phyloP scores from a whole-genome alignment of 1,140 invertebrate genomes.

The Lepidotrigona ventralis region DNA sequence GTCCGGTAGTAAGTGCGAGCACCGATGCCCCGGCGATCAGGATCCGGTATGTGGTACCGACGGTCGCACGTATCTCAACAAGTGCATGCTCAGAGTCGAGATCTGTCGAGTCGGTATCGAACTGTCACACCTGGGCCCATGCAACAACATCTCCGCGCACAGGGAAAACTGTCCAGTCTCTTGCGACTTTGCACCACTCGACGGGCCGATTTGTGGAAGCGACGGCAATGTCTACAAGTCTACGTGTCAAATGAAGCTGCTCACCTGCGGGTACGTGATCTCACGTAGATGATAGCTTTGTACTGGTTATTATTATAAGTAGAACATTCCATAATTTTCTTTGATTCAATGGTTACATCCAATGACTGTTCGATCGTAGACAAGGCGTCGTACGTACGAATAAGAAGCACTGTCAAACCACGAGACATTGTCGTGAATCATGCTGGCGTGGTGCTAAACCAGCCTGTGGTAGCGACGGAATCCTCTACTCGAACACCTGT shows the following conservation, averaged over 20 bases:
- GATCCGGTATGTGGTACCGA: conserved; percentile 95
- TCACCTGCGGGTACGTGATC: conserved; percentile 89
- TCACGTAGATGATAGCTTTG: not conserved
- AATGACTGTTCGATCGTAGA: conserved; percentile 70
- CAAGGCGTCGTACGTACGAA: conserved; percentile 91
- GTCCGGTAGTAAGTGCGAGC: conserved; percentile 88
- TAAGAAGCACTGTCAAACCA: conserved; percentile 94
- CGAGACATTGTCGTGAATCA: conserved; percentile 93
- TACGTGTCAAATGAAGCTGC: conserved; percentile 94
- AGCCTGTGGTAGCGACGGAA: conserved; percentile 95
- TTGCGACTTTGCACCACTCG: conserved; percentile 89
- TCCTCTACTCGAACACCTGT: conserved; percentile 94
- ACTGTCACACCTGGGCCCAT: conserved; percentile 90
- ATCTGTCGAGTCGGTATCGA: conserved; percentile 87
- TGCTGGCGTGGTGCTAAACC: conserved; percentile 94
- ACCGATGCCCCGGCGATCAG: conserved; percentile 88
- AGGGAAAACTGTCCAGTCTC: conserved; percentile 93
- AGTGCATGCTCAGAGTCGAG: conserved; percentile 94
- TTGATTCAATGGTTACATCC: not conserved
- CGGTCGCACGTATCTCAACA: conserved; percentile 93
- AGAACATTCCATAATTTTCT: conserved; percentile 30
- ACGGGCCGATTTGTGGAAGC: conserved; percentile 94
- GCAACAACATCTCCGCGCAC: conserved; percentile 93
- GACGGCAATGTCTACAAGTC: conserved; percentile 96
- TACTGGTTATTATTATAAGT: not conserved